These are phyloP conservation scores for Sarcophaga subvicina DNA, from an alignment of 2,888 invertebrate genomes.

Conservation along the genomic window DNA sequence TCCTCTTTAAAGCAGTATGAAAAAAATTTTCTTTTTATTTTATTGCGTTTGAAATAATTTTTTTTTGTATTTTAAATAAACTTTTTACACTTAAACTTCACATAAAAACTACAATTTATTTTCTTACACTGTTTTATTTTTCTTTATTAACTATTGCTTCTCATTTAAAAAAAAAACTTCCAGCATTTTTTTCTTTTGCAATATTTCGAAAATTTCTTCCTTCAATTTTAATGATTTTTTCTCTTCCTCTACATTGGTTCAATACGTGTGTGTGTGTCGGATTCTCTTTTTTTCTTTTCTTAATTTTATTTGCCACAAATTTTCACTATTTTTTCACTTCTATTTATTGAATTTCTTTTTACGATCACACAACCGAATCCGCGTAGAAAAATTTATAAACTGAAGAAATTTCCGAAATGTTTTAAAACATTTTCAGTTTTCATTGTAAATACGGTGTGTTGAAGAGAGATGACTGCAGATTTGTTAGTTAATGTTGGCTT, in stretches of 20 bases:
- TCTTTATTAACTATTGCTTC: slow-evolving; percentile 44
- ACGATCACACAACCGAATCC: slow-evolving; percentile 68
- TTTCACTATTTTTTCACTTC: slow-evolving; percentile 51
- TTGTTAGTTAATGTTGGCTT: background rate
- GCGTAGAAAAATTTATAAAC: slow-evolving; percentile 71
- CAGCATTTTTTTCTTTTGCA: slow-evolving; percentile 33
- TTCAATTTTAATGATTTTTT: slow-evolving; percentile 65
- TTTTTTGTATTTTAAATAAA: slow-evolving; percentile 27
- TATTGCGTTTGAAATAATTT: slow-evolving; percentile 57
- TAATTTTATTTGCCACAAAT: slow-evolving; percentile 64
- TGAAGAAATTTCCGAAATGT: slow-evolving; percentile 69
- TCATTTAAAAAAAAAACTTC: slow-evolving; percentile 34
- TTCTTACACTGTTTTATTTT: slow-evolving; percentile 8
- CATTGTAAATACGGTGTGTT: slow-evolving; percentile 16
- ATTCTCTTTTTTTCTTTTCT: slow-evolving; percentile 64
- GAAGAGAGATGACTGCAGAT: background rate
- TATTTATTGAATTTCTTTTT: slow-evolving; percentile 39
- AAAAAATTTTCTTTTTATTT: slow-evolving; percentile 52
- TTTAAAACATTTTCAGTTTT: slow-evolving; percentile 56
- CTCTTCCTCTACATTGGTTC: slow-evolving; percentile 67
- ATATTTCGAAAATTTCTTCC: slow-evolving; percentile 40
- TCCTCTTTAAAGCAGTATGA: slow-evolving; percentile 60
- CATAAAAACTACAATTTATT: slow-evolving; percentile 51
- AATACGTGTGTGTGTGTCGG: slow-evolving; percentile 67
- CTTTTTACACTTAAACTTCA: slow-evolving; percentile 37